Evolutionary conservation across 1,140 invertebrate genomes (phyloP), one percentile per base, ranked within the genome.

Genomic region (Acyrthosiphon pisum): DNA sequence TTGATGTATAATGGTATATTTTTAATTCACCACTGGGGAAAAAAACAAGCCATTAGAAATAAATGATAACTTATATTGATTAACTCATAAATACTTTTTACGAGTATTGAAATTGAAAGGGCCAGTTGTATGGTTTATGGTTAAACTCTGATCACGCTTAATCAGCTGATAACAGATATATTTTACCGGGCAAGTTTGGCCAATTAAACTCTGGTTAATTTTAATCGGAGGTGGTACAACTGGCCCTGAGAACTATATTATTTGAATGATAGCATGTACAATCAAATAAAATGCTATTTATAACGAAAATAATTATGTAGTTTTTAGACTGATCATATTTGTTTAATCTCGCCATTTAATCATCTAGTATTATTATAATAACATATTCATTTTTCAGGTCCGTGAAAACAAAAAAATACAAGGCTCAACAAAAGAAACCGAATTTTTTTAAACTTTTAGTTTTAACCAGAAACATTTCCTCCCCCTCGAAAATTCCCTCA

Each of bases 391-490:
- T 44, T 86, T 87, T 60, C 92, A 93, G 86, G 93, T 89, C 88
- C 53, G 11, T 88, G n/a, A 93, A 35, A 89, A 60, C 41, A 56
- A 56, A 84, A 84, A 46, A 37, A 35, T 3, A 35, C 4, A 90
- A 68, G 26, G 89, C 89, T 90, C 89, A 90, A 90, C n/a, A 90
- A 90, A 68, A 60, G 50, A 90, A 90, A 68, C 88, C 88, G 88
- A 90, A 68, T 90, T 90, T 90, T 89, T 89, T 76, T 76, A n/a
- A 68, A 89, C 41, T 68, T 60, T 35, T 56, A 18, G 9, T 90
- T 90, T 60, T 90, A 90, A 56, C 53, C 56, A 60, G 88, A 56
- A 90, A 60, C 46, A 37, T 26, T 68, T 44, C 30, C 41, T 30
- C 18, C 60, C 60, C 46, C 53, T 48, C 23, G 11, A 89, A 26